Evolutionary conservation across 2,113 vertebrate species (phyloP).

Genomic region (Rattus rattus): DNA sequence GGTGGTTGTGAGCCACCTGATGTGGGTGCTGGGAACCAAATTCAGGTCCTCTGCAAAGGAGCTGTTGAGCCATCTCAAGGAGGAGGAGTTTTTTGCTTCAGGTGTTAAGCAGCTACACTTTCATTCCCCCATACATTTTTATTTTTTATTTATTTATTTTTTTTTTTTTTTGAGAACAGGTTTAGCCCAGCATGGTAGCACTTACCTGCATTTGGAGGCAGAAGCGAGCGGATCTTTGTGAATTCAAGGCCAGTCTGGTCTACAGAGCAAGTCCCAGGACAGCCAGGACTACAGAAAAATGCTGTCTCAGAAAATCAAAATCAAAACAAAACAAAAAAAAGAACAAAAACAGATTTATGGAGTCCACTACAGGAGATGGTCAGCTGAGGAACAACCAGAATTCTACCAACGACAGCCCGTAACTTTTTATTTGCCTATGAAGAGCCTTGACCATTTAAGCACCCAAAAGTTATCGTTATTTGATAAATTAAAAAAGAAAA

Average conservation of each 20-base stretch:
- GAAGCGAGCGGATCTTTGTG: neutral
- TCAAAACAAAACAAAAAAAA: neutral
- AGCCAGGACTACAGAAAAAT: neutral
- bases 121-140: neutral
- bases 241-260: neutral
- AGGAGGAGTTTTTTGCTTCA: neutral
- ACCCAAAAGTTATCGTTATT: constrained; percentile 42
- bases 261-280: neutral
- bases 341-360: neutral
- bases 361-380: neutral
- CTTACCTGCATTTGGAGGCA: neutral
- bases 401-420: neutral
- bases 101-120: neutral
- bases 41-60: neutral
- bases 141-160: no score
- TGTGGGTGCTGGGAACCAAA: neutral
- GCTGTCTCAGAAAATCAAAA: neutral
- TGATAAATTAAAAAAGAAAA: neutral
- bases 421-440: neutral
- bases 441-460: neutral
- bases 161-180: neutral
- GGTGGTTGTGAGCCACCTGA: neutral
- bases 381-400: no score
- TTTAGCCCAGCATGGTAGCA: neutral
- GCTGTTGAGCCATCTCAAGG: neutral